Base-by-base conservation (phyloP, 2,113 vertebrate species). In the Sturnira hondurensis region DNA sequence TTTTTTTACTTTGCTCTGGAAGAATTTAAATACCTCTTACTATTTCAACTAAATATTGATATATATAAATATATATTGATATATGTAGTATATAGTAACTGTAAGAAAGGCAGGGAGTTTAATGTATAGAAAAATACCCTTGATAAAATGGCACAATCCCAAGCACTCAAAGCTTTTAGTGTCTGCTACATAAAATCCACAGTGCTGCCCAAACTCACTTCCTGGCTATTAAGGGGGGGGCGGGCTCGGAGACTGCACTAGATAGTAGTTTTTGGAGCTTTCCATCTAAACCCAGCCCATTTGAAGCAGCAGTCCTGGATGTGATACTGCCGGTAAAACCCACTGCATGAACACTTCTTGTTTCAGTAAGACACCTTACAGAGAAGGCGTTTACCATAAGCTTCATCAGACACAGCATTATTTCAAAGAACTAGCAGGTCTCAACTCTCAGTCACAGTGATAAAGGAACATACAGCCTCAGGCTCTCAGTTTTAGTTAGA, bases 111-210 rank as follows among this genome's bases (percentile, higher is more conserved):
- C 52, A 93, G 63, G 65, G 26, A 91, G 24, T 84, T 95, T 87
- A 97, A 92, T 31, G 36, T 90, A 77, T 61, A 80, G 65, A 85
- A 96, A 93, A 97, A 56, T 71, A 67, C 4, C 65, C 85, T 2
- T 1, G 28, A 91, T 84, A 43, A 93, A 50, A 80, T 95, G 85
- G 88, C 73, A 96, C 52, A 86, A 92, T n/a, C 28, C 52, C 24
- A 80, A 94, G 45, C n/a, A 93, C 63, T 91, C 86, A 96, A 97
- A 95, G 71, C 89, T 96, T 89, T 94, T 90, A 93, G 77, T 84
- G 63, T 74, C 43, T 65, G 68, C 28, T 95, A 45, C 36, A 86
- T 47, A 97, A 96, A 95, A 95, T 91, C 52, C 58, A 95, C 81
- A 94, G 28, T 41, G 70, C 83, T 81, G 96, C 63, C 68, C 73